Base-by-base conservation (phyloP, 2,888 invertebrate species). In the Silvanus unidentatus region DNA sequence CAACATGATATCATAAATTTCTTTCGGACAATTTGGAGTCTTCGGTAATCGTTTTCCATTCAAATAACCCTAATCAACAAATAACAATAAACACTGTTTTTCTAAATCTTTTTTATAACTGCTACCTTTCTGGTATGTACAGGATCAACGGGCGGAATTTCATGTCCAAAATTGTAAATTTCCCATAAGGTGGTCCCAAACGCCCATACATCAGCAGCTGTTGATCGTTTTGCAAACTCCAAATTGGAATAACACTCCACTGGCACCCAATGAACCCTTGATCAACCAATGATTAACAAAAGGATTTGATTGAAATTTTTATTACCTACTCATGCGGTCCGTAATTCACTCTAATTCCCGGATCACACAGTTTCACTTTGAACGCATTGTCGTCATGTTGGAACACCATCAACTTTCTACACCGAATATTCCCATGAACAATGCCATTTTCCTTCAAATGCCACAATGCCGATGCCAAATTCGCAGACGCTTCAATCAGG, bases 171-270 rank as follows among this genome's bases (percentile, higher is more conserved):
- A 0, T 86, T 84, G 72, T 94, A 95, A 56, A 95, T 86, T 71
- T 95, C 90, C 90, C 93, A 95, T 12, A 94, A 68, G 0, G 93
- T 93, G 2, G 94, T 95, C 0, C 88, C 91, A 64, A 89, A 86
- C 3, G 95, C 91, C 90, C 92, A 96, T 14, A 93, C 82, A 63
- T 95, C 95, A 9, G 89, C 86, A 42, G 81, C 77, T 0, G 79
- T 77, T 13, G 84, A 85, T 8, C 75, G 73, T 64, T 80, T 81
- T 10, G 86, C 86, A 54, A 77, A 72, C 60, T 79, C 79, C 62
- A 83, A 76, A 65, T 86, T 84, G 0, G 75, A 67, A 65, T 87
- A 85, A 63, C 84, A 86, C 66, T 94, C 92, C 8, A 86, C 82
- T 0, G 95, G 92, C 64, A 94, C 81, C 94, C 94, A 96, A 55